These are phyloP conservation scores for Lepisosteus osseus DNA, from an alignment of 2,113 vertebrate genomes.

Conservation along the genomic window DNA sequence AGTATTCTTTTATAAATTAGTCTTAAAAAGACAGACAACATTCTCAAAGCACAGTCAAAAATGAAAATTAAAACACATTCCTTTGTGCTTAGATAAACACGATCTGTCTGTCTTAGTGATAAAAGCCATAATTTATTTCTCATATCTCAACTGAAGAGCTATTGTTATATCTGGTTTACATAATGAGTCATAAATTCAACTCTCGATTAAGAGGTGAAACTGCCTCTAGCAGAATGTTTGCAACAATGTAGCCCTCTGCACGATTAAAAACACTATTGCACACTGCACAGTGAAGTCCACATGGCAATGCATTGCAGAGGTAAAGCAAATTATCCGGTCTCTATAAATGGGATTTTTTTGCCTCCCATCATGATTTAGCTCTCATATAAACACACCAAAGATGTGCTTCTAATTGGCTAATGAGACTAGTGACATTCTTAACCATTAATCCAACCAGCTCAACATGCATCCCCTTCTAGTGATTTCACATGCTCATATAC, in stretches of 20 bases:
- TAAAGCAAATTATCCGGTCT: too few species aligned
- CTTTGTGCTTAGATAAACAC: background rate
- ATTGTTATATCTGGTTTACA: conserved; percentile 58
- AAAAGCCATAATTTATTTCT: background rate
- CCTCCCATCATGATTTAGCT: too few species aligned
- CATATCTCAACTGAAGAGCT: conserved; percentile 41
- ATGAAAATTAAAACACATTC: background rate
- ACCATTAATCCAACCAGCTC: too few species aligned
- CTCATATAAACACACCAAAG: too few species aligned
- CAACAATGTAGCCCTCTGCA: conserved; percentile 56
- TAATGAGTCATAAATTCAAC: conserved; percentile 60
- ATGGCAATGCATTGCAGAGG: background rate
- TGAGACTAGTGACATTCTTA: too few species aligned
- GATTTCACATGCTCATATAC: too few species aligned
- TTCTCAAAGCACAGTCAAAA: background rate
- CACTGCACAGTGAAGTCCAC: background rate
- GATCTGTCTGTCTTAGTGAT: background rate
- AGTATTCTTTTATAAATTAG: background rate
- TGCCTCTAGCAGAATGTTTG: conserved; percentile 49
- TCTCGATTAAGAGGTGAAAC: conserved; percentile 46
- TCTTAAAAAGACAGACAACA: conserved; percentile 3
- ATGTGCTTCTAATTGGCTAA: too few species aligned
- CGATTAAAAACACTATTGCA: conserved; percentile 46
- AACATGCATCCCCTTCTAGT: too few species aligned
- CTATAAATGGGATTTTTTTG: too few species aligned